Base-by-base conservation (phyloP, 2,797 vertebrate species). In the Mormyrus proboscirostris region DNA sequence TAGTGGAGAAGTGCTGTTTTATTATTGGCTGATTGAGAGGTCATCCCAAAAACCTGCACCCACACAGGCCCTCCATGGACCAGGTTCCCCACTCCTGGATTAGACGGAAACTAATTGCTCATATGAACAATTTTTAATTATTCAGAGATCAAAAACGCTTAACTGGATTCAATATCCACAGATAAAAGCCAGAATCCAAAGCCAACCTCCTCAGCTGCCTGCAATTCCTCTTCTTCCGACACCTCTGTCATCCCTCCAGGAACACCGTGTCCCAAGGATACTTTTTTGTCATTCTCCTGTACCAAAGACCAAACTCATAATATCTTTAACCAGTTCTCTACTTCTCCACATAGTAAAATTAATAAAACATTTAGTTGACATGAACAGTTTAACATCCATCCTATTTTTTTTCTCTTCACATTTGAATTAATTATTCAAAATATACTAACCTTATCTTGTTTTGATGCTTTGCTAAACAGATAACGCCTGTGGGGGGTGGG, bases 171-270 rank as follows among this genome's bases (percentile, higher is more conserved):
- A 44, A 41, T 44, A 79, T 44, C 6, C 16, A n/a, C 10, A 87
- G 85, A 16, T 16, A 87, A 41, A 87, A 33, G 51, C 12, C 5
- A 9, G 12, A 69, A 65, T 83, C 14, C 1, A 22, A 41, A 50
- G 69, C 89, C 90, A 82, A 98, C 98, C 96, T 99, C 98, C 93
- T 99, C 98, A 65, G 96, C 97, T 1, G 96, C 98, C 92, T 95
- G 97, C 89, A 98, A 93, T 49, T 98, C 96, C 1, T 97, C 97
- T 85, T 99, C 97, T 85, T 98, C 97, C 0, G 92, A 93, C 55
- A 94, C 90, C 22, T 97, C 97, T 4, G 93, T 83, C 93, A 94
- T 96, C 51, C 95, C 96, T 51, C 93, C 57, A 33, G 94, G 91
- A 0, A 94, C 88, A 51, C 96, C 96, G 2, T 92, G 25, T 84